phyloP scores from a whole-genome alignment of 2,888 invertebrate genomes.

The Spatulosminthurus flaviceps region DNA sequence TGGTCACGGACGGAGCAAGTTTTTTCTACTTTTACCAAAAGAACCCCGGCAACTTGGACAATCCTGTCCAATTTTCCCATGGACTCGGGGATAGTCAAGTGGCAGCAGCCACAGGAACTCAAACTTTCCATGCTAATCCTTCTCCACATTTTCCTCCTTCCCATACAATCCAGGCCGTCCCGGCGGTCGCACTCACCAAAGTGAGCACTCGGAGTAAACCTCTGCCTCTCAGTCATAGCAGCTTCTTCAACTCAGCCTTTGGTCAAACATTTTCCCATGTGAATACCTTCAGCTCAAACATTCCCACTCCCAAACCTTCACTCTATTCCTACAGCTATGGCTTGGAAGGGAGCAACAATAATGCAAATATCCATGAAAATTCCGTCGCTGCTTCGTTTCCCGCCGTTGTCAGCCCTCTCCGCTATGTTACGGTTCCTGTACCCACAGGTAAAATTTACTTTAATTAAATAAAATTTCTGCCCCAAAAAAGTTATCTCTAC shows the following conservation, averaged over 20 bases:
- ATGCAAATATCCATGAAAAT: no score
- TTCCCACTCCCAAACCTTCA: background rate
- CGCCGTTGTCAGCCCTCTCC: no score
- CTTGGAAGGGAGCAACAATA: background rate
- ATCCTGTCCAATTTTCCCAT: background rate
- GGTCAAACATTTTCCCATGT: background rate
- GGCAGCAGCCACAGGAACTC: no score
- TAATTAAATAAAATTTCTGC: no score
- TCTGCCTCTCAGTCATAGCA: background rate
- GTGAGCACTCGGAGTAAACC: background rate
- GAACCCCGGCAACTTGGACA: background rate
- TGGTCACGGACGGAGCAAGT: background rate
- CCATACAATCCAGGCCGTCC: background rate
- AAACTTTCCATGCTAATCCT: background rate
- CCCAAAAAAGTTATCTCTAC: no score
- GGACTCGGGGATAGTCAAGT: background rate
- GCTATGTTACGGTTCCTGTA: no score
- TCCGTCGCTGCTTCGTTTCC: no score
- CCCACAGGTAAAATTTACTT: no score
- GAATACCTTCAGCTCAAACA: background rate
- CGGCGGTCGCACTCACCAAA: background rate
- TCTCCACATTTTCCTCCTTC: background rate
- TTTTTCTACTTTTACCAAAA: conserved; percentile 3
- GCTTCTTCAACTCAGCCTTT: background rate
- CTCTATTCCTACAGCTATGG: background rate